Evolutionary conservation across 2,113 vertebrate genomes (phyloP).

Genomic region (Taxidea taxus): DNA sequence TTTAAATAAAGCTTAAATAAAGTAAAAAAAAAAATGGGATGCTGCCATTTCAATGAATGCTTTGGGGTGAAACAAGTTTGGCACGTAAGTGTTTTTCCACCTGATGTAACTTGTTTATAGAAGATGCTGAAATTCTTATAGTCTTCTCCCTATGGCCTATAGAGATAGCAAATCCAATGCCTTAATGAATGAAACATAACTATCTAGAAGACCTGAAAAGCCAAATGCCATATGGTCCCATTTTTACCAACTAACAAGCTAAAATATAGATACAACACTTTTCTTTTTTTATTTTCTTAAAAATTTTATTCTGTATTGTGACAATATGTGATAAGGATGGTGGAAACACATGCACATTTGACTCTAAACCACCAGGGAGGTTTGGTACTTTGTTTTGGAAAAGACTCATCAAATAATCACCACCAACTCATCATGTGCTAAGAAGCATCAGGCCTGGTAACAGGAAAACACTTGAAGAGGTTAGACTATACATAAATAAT

Average conservation of each 20-base stretch:
- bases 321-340: not conserved
- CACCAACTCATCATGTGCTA: not conserved
- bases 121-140: not conserved
- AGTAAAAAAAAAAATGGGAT: not conserved
- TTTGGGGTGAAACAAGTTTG: not conserved
- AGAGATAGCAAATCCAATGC: not conserved
- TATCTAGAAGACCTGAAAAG: not conserved
- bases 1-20: too few species aligned
- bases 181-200: not conserved
- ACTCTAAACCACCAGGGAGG: not conserved
- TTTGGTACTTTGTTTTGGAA: slow-evolving; percentile 25
- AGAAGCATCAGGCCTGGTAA: slow-evolving; percentile 1
- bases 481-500: slow-evolving; percentile 64
- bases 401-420: not conserved
- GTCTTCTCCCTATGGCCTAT: not conserved
- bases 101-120: not conserved
- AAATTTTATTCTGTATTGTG: not conserved
- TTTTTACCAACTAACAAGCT: not conserved
- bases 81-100: not conserved
- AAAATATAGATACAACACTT: not conserved
- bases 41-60: not conserved
- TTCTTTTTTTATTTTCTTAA: not conserved
- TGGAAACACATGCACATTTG: slow-evolving; percentile 4
- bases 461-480: slow-evolving; percentile 37
- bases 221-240: not conserved